Evolutionary conservation across 2,888 invertebrate genomes (phyloP), one percentile per base, ranked within the genome.

Genomic region (Calliphora vomitoria): DNA sequence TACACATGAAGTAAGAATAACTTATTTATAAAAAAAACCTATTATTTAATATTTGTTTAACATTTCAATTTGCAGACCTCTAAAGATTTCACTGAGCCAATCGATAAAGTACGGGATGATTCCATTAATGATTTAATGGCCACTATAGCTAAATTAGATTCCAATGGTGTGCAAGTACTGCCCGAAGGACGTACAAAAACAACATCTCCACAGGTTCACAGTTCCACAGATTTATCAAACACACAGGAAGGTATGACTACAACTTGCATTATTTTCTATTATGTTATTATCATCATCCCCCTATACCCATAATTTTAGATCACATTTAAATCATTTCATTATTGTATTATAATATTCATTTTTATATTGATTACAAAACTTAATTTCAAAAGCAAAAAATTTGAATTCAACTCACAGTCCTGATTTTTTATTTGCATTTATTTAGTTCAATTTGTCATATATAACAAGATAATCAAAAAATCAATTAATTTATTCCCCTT

Each of bases 121-220:
- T 97, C 97, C 1, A 96, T 97, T 87, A 97, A 97, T 92, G 97
- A 97, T 94, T 94, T 97, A 89, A 97, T 97, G 96, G 96, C 97
- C 84, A 97, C 97, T 85, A 97, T 97, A 92, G 97, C 97, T 88
- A 97, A 97, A 94, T 94, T 97, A 91, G 97, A 97, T 94, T 97
- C 97, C 35, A 97, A 97, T 94, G 97, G 97, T 62, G 97, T 97
- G 87, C 96, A 97, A 92, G 96, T 96, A 38, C 93, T 96, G 89
- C 95, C 96, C 0, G 96, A 96, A 85, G 93, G 94, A 31, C 92
- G 93, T 81, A 93, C 93, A 78, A 94, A 94, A 91, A 94, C 95
- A 81, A 94, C 95, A 81, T 96, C 96, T 60, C 95, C 96, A 11
- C 96, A 95, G 93, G 97, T 97, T 89, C 97, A 97, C 93, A 96